These are phyloP conservation scores for Eudemis profundana DNA, from an alignment of 2,888 invertebrate species.

Conservation along the genomic window DNA sequence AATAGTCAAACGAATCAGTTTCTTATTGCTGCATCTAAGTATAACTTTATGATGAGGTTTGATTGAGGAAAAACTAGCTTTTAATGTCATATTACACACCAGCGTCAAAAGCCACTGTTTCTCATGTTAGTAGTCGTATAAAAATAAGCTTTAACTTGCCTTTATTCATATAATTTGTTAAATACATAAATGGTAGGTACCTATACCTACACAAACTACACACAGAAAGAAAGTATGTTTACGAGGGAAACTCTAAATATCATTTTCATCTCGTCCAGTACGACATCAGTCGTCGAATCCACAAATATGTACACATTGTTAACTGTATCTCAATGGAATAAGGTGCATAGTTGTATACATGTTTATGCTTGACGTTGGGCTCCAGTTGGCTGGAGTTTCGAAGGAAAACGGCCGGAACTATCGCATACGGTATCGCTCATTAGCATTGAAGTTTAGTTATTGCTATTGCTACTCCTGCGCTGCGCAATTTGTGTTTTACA, in stretches of 20 bases:
- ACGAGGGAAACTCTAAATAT: conserved; percentile 25
- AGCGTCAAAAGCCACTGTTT: too few species aligned
- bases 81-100: too few species aligned
- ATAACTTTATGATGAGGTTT: too few species aligned
- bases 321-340: conserved; percentile 5
- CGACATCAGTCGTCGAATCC: neutral
- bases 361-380: neutral
- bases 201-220: too few species aligned
- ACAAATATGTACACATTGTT: neutral
- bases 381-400: conserved; percentile 30
- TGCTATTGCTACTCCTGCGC: neutral
- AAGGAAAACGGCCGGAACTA: conserved; percentile 42
- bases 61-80: too few species aligned
- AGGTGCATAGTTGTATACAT: neutral
- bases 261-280: conserved; percentile 10
- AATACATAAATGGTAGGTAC: too few species aligned
- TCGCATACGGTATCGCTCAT: conserved; percentile 29
- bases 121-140: too few species aligned
- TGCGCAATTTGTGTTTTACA: conserved; percentile 5
- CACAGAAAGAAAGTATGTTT: conserved; percentile 16
- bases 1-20: too few species aligned
- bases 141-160: too few species aligned
- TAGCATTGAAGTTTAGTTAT: conserved; percentile 31
- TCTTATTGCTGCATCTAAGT: too few species aligned
- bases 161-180: too few species aligned